Percentiles rank a stretch among this genome's conserved stretches.
phyloP scores from a whole-genome alignment of 2,888 invertebrate genomes.

The Liopterus haemorrhoidalis region DNA sequence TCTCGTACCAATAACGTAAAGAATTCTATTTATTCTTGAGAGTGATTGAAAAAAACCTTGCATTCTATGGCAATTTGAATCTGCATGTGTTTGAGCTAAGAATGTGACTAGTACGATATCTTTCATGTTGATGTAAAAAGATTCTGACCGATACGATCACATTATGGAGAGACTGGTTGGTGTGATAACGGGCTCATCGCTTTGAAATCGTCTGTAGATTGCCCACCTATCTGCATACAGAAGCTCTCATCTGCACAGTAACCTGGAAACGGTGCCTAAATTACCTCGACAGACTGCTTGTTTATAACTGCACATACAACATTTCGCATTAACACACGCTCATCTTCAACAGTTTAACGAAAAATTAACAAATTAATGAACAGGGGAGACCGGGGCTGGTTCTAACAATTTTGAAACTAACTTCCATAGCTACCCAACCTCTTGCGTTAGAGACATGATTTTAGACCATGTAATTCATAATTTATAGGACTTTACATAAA shows the following conservation, averaged over 20 bases:
- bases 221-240: constrained; percentile 40
- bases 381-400: too few relatives aligned
- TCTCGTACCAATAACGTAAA: constrained; percentile 27
- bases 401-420: too few relatives aligned
- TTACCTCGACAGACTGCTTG: too few relatives aligned
- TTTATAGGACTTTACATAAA: too few relatives aligned
- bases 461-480: too few relatives aligned
- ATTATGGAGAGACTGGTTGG: constrained; percentile 34
- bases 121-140: background rate
- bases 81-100: constrained; percentile 40
- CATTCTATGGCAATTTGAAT: constrained; percentile 39
- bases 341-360: too few relatives aligned
- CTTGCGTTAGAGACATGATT: too few relatives aligned
- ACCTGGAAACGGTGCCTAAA: constrained; percentile 19
- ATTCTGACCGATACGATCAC: constrained; percentile 27
- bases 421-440: too few relatives aligned
- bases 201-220: constrained; percentile 43
- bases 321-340: too few relatives aligned
- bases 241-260: constrained; percentile 20
- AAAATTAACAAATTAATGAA: too few relatives aligned
- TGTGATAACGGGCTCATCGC: constrained; percentile 42
- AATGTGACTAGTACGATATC: constrained; percentile 29
- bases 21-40: constrained; percentile 36
- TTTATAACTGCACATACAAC: too few relatives aligned
- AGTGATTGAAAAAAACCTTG: constrained; percentile 39